phyloP scores from a whole-genome alignment of 1,140 invertebrate species.

The Drosophila burlai region DNA sequence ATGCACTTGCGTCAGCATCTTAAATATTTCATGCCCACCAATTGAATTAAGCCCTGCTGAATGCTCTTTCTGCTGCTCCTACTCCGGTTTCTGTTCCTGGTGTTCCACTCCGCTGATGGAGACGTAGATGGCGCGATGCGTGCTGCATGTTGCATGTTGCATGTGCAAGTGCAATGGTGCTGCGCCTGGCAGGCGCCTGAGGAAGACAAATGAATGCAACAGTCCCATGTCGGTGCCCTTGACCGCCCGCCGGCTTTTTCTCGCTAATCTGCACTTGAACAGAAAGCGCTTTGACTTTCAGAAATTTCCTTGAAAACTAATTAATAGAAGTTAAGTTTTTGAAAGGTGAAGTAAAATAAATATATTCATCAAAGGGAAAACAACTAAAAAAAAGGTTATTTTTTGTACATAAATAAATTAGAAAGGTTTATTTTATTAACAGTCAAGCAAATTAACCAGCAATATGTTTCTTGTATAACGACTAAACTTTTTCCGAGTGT shows the following conservation, averaged over 20 bases:
- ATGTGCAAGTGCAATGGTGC: constrained; percentile 51
- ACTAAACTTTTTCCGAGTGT: neutral
- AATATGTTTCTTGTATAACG: too few species aligned
- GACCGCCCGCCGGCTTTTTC: constrained; percentile 34
- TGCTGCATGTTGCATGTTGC: constrained; percentile 54
- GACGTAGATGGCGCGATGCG: constrained; percentile 28
- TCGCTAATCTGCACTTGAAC: constrained; percentile 5
- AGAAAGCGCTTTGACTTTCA: neutral
- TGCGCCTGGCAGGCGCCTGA: constrained; percentile 57
- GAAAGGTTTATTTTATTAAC: too few species aligned
- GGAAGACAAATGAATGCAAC: constrained; percentile 75
- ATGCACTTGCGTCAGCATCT: constrained; percentile 63
- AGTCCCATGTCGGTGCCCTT: constrained; percentile 43
- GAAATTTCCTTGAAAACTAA: too few species aligned
- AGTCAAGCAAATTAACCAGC: too few species aligned
- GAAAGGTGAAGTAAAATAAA: neutral
- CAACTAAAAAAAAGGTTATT: too few species aligned
- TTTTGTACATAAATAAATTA: too few species aligned
- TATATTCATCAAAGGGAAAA: too few species aligned
- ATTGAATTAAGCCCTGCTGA: constrained; percentile 68
- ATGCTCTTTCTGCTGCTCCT: constrained; percentile 13
- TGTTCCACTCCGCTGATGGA: constrained; percentile 7
- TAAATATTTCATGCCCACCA: constrained; percentile 78
- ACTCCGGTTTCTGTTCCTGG: neutral
- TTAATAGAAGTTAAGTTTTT: neutral